A percentile compares a stretch with the other conserved stretches of the same genome.
Evolutionary conservation across 2,888 invertebrate species (phyloP).

Genomic region (Tanytarsus gracilentus): DNA sequence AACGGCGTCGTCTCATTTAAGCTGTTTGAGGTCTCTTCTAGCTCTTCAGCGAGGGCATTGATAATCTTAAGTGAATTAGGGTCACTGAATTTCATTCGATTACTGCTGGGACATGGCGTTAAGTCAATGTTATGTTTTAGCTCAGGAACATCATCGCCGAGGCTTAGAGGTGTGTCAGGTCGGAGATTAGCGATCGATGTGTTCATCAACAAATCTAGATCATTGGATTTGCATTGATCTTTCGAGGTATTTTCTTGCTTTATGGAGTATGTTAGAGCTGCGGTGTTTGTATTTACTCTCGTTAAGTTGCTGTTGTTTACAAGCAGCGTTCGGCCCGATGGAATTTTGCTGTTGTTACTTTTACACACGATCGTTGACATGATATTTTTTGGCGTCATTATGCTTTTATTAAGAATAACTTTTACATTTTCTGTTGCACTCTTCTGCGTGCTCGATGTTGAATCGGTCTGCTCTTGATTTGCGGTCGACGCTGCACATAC

Average conservation of each 20-base stretch:
- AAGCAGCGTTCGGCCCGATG: slow-evolving; percentile 40
- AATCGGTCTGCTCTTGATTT: slow-evolving; percentile 21
- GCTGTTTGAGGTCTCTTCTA: slow-evolving; percentile 20
- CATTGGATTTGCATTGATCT: too few relatives aligned
- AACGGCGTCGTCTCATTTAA: slow-evolving; percentile 15
- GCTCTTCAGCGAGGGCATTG: slow-evolving; percentile 8
- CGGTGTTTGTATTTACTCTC: slow-evolving; percentile 35
- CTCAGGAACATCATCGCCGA: slow-evolving; percentile 38
- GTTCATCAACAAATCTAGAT: slow-evolving; percentile 19
- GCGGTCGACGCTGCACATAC: background rate
- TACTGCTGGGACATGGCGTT: slow-evolving; percentile 37
- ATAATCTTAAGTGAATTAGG: slow-evolving; percentile 32
- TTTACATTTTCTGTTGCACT: slow-evolving; percentile 25
- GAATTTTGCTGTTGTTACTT: slow-evolving; percentile 36
- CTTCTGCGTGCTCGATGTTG: slow-evolving; percentile 34
- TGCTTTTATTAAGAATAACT: background rate
- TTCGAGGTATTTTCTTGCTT: background rate
- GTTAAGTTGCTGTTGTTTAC: slow-evolving; percentile 31
- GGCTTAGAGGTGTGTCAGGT: slow-evolving; percentile 40
- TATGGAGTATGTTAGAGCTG: slow-evolving; percentile 31
- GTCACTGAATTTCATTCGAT: slow-evolving; percentile 37
- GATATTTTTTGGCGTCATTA: slow-evolving; percentile 22
- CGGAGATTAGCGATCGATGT: slow-evolving; percentile 26
- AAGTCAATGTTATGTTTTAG: slow-evolving; percentile 40
- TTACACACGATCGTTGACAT: slow-evolving; percentile 18